Evolutionary conservation across 2,888 invertebrate species (phyloP).

Genomic region (Brachypterus glaber): DNA sequence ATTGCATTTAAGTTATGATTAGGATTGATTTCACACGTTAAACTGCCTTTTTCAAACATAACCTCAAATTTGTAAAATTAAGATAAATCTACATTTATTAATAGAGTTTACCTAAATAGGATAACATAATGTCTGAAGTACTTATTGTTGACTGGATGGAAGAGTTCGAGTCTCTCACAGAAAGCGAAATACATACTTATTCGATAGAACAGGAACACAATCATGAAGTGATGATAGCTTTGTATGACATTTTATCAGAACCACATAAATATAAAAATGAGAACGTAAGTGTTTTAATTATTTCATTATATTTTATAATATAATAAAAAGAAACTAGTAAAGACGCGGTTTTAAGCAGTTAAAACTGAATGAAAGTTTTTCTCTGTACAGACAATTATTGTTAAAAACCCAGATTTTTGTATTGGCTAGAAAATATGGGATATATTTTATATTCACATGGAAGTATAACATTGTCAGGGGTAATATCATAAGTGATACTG

Average conservation of each 20-base stretch:
- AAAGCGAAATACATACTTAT: conserved; percentile 68
- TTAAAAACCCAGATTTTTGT: too few relatives aligned
- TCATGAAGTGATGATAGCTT: conserved; percentile 71
- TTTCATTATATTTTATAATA: conserved; percentile 7
- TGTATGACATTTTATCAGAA: conserved; percentile 69
- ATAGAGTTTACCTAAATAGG: conserved; percentile 12
- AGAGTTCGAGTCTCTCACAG: conserved; percentile 65
- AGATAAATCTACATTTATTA: conserved; percentile 5
- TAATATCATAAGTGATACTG: too few relatives aligned
- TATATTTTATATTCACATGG: too few relatives aligned
- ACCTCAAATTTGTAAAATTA: conserved; percentile 13
- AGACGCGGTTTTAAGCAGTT: too few relatives aligned
- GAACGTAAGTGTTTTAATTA: conserved; percentile 30
- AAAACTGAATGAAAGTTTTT: too few relatives aligned
- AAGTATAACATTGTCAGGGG: too few relatives aligned
- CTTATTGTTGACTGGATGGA: conserved; percentile 73
- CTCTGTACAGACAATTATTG: too few relatives aligned
- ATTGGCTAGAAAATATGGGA: too few relatives aligned
- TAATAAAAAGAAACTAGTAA: conserved; percentile 3
- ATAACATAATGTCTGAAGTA: conserved; percentile 37
- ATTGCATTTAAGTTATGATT: too few relatives aligned
- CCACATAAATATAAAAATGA: conserved; percentile 34
- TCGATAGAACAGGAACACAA: conserved; percentile 71
- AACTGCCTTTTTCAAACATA: too few relatives aligned
- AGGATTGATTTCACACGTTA: too few relatives aligned